A percentile compares a stretch with the other conserved stretches of the same genome.
Evolutionary conservation across 2,888 invertebrate genomes (phyloP).

Genomic region (Allolobophora icterica): DNA sequence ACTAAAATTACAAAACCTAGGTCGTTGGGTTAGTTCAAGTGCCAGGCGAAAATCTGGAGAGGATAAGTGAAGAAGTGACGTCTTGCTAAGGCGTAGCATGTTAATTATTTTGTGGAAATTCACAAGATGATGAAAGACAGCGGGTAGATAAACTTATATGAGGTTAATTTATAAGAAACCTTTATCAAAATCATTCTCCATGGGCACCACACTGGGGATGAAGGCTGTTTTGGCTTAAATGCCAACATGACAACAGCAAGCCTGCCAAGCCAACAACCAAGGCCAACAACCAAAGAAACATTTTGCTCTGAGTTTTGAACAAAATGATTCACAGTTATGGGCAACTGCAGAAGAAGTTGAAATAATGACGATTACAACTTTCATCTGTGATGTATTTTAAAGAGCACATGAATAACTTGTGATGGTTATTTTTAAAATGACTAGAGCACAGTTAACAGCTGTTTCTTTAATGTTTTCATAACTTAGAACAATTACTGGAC

Average conservation of each 20-base stretch:
- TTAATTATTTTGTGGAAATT: not conserved
- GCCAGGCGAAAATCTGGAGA: no score
- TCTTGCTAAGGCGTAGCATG: not conserved
- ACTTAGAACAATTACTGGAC: slow-evolving; percentile 47
- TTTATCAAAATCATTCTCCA: not conserved
- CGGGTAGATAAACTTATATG: not conserved
- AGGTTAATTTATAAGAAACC: not conserved
- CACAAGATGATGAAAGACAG: not conserved
- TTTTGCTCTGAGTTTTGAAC: not conserved
- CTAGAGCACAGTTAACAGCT: not conserved
- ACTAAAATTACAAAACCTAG: not conserved
- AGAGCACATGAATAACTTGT: not conserved
- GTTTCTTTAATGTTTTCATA: slow-evolving; percentile 14
- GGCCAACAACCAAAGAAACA: no score
- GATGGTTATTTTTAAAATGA: not conserved
- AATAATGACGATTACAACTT: not conserved
- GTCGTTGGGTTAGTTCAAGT: no score
- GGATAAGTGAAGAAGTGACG: no score
- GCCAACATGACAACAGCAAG: not conserved
- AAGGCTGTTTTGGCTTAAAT: not conserved
- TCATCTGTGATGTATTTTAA: not conserved
- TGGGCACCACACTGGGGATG: not conserved
- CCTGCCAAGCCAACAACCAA: not conserved
- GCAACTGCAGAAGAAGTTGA: not conserved
- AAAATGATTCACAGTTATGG: not conserved